Evolutionary conservation across 2,888 invertebrate genomes (phyloP).

Genomic region (Hydropsyche betteni): DNA sequence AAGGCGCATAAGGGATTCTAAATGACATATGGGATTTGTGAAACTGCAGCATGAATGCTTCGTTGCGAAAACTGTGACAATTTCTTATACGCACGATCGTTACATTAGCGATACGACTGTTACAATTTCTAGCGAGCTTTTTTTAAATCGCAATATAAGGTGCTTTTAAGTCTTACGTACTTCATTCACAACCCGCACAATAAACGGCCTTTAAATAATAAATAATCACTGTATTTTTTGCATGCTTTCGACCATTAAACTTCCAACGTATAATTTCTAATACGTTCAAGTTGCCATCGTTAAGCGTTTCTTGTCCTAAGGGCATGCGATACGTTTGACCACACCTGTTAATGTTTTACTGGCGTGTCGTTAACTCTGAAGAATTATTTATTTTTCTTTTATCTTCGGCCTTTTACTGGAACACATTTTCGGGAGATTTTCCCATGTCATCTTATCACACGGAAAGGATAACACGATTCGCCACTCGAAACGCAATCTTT

Average conservation of each 20-base stretch:
- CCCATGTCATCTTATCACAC: no score
- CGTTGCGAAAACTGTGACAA: not conserved
- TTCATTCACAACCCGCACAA: not conserved
- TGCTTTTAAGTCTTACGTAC: not conserved
- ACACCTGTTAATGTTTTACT: constrained; percentile 25
- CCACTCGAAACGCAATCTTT: no score
- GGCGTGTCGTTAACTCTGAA: constrained; percentile 18
- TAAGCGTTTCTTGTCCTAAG: constrained; percentile 25
- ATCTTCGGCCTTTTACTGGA: no score
- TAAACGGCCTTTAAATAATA: no score
- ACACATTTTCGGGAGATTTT: no score
- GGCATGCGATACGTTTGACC: constrained; percentile 24
- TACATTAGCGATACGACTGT: not conserved
- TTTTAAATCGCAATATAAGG: not conserved
- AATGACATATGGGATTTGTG: not conserved
- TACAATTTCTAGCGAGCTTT: not conserved
- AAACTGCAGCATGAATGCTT: not conserved
- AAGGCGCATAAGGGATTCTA: not conserved
- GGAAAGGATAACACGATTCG: no score
- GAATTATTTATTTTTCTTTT: no score
- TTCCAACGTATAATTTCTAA: not conserved
- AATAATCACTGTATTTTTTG: no score
- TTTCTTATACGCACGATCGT: not conserved
- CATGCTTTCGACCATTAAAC: not conserved
- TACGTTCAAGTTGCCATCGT: not conserved